Conservation (phyloP, 2,797 vertebrate species). For the Microchirus variegatus region DNA sequence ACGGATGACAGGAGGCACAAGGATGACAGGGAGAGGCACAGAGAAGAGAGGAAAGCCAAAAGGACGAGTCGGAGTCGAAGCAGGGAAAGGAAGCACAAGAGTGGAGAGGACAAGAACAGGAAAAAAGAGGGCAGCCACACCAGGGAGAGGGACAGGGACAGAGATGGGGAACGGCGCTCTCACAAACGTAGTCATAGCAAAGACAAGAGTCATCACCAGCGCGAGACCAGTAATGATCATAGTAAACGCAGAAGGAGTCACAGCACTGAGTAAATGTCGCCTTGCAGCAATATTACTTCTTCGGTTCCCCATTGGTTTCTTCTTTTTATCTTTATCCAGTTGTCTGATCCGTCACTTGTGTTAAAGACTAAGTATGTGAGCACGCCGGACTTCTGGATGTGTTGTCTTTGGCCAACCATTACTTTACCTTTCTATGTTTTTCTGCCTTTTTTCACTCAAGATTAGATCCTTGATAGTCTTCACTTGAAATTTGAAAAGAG, state of each 20-base stretch:
- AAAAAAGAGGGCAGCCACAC: conserved; percentile 89
- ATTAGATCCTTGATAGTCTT: conserved; percentile 81
- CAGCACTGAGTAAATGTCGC: conserved; percentile 82
- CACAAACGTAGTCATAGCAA: conserved; percentile 91
- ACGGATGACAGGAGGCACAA: conserved; percentile 83
- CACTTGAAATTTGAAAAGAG: conserved; percentile 65
- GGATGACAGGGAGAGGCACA: conserved; percentile 86
- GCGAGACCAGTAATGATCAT: conserved; percentile 89
- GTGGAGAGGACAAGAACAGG: conserved; percentile 86
- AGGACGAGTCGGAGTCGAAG: conserved; percentile 89
- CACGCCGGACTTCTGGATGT: conserved; percentile 52
- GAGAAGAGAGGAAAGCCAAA: conserved; percentile 90
- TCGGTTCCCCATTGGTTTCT: conserved; percentile 44
- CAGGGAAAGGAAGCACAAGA: conserved; percentile 87
- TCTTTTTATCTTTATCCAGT: conserved; percentile 34
- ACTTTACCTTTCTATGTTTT: conserved; percentile 47
- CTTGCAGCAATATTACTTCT: conserved; percentile 50
- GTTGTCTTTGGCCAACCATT: conserved; percentile 56
- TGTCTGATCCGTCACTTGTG: conserved; percentile 58
- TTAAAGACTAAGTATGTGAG: conserved; percentile 59
- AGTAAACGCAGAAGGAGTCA: conserved; percentile 85
- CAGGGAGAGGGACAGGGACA: conserved; percentile 85
- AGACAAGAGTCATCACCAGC: conserved; percentile 87
- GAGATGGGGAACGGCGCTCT: conserved; percentile 81
- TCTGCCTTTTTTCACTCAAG: conserved; percentile 61